Percentiles rank a stretch among this genome's conserved stretches.
phyloP scores from a whole-genome alignment of 2,113 vertebrate genomes.

The Sapayoa aenigma region DNA sequence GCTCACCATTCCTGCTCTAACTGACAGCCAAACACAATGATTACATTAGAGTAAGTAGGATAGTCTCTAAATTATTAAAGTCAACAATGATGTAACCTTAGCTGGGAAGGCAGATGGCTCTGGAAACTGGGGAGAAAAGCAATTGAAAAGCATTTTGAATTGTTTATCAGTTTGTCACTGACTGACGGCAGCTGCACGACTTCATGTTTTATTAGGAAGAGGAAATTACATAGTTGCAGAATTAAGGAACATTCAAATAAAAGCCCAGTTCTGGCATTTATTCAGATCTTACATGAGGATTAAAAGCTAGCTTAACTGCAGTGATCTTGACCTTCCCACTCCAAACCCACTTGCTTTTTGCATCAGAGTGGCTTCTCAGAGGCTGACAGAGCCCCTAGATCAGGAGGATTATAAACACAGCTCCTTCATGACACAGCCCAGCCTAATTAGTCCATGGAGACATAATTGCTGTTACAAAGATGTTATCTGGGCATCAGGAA shows the following conservation, averaged over 20 bases:
- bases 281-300: background rate
- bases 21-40: background rate
- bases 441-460: background rate
- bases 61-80: constrained; percentile 40
- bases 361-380: background rate
- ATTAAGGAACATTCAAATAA: background rate
- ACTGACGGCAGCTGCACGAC: background rate
- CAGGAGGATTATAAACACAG: no score
- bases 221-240: background rate
- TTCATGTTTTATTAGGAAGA: background rate
- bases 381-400: no score
- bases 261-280: background rate
- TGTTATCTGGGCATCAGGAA: background rate
- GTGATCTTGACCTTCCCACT: background rate
- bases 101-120: background rate
- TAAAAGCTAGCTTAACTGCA: background rate
- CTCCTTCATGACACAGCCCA: background rate
- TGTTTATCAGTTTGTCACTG: background rate
- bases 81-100: background rate
- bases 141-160: background rate
- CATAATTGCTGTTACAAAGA: background rate
- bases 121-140: background rate
- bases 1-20: background rate
- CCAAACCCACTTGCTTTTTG: background rate
- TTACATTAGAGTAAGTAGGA: background rate